Conservation (phyloP, 2,888 invertebrate genomes). For the Epirrhoe tristata region DNA sequence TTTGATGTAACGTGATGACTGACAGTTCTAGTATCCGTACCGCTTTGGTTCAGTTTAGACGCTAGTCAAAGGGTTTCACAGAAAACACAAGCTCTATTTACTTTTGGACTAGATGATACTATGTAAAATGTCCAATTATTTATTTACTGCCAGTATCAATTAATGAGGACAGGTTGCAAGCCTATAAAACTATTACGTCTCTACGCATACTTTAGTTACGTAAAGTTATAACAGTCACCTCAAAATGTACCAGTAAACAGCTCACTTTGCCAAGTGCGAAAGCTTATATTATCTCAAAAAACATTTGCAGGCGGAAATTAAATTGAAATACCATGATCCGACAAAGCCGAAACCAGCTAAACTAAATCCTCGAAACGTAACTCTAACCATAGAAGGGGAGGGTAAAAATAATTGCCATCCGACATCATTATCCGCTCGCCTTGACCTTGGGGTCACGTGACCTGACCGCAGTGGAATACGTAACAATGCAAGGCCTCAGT, state of each 20-base stretch:
- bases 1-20: slow-evolving; percentile 6
- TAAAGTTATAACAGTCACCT: no score
- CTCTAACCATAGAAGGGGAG: slow-evolving; percentile 26
- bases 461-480: slow-evolving; percentile 5
- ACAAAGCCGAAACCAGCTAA: slow-evolving; percentile 20
- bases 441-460: slow-evolving; percentile 34
- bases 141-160: no score
- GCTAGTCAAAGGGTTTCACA: not conserved
- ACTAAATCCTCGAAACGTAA: slow-evolving; percentile 27
- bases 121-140: no score
- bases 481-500: not conserved
- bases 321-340: slow-evolving; percentile 9
- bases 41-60: not conserved
- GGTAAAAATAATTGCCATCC: slow-evolving; percentile 38
- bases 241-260: not conserved
- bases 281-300: not conserved
- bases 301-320: slow-evolving; percentile 14
- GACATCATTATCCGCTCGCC: slow-evolving; percentile 26
- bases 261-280: not conserved
- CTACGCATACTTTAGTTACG: no score
- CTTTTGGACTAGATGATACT: no score
- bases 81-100: no score
- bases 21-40: not conserved
- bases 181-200: no score
- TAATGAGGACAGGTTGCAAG: not conserved